Evolutionary conservation across 2,113 vertebrate genomes (phyloP).

Genomic region (Protobothrops mucrosquamatus): DNA sequence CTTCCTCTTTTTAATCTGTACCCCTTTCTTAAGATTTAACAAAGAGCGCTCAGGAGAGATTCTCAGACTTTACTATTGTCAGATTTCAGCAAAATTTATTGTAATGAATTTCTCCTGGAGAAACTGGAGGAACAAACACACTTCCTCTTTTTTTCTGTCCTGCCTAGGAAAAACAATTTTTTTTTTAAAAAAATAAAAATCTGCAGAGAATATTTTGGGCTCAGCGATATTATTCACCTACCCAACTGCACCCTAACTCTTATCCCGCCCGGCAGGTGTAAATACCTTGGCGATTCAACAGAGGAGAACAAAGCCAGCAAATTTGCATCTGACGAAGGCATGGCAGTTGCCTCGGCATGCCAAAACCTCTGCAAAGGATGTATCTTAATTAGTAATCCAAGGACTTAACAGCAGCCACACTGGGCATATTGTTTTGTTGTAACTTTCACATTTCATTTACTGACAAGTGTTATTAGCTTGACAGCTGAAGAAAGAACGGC

Average conservation of each 20-base stretch:
- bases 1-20: background rate
- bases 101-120: background rate
- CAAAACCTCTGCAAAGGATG: constrained; percentile 58
- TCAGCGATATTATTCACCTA: background rate
- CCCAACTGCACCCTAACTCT: constrained; percentile 25
- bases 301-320: constrained; percentile 42
- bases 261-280: background rate
- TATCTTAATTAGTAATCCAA: constrained; percentile 64
- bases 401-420: constrained; percentile 52
- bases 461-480: constrained; percentile 66
- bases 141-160: background rate
- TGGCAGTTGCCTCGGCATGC: constrained; percentile 35
- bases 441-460: constrained; percentile 59
- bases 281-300: constrained; percentile 33
- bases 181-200: background rate
- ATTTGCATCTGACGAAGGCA: constrained; percentile 47
- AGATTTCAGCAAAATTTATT: background rate
- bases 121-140: background rate
- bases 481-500: constrained; percentile 62
- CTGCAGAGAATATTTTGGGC: constrained; percentile 34
- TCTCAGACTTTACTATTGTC: background rate
- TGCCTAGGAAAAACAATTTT: background rate
- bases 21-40: background rate
- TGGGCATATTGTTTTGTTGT: constrained; percentile 60
- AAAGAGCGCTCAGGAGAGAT: background rate